A percentile compares a stretch with the other conserved stretches of the same genome.
phyloP scores from a whole-genome alignment of 1,140 invertebrate genomes.

The Polyergus mexicanus region DNA sequence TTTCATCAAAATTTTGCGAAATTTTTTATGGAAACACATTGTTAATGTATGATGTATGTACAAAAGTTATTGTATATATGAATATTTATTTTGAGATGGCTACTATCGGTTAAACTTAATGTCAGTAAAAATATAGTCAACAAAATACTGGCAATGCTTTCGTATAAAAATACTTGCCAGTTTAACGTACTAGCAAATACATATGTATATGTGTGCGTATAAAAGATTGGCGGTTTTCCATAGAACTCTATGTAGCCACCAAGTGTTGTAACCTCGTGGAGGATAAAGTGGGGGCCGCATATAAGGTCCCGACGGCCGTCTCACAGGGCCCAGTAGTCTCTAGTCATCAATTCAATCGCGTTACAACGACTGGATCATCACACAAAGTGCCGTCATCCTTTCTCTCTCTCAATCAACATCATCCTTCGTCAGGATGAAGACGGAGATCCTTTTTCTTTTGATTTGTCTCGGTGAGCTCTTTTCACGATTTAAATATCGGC shows the following conservation, averaged over 20 bases:
- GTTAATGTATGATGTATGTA: neutral
- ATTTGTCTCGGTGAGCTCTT: constrained; percentile 82
- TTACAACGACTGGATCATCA: constrained; percentile 66
- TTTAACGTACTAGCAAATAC: neutral
- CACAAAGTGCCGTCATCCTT: constrained; percentile 24
- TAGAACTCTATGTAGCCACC: constrained; percentile 71
- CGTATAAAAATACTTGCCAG: too few relatives aligned
- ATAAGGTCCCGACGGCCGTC: constrained; percentile 83
- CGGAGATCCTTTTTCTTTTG: constrained; percentile 79
- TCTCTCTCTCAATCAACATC: constrained; percentile 28
- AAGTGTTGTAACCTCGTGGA: constrained; percentile 82
- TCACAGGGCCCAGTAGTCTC: constrained; percentile 83
- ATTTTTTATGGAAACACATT: neutral
- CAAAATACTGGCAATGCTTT: neutral
- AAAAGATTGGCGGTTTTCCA: constrained; percentile 78
- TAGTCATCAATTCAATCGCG: constrained; percentile 82
- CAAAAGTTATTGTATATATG: constrained; percentile 1
- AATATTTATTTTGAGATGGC: neutral
- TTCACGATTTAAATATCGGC: neutral
- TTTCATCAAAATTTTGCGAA: neutral
- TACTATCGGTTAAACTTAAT: neutral
- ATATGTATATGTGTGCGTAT: constrained; percentile 53
- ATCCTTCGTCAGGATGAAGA: constrained; percentile 80
- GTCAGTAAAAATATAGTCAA: neutral
- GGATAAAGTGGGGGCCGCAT: constrained; percentile 84